Conservation (phyloP, 35 echinoderm and acorn worm species). For the Diadema setosum region DNA sequence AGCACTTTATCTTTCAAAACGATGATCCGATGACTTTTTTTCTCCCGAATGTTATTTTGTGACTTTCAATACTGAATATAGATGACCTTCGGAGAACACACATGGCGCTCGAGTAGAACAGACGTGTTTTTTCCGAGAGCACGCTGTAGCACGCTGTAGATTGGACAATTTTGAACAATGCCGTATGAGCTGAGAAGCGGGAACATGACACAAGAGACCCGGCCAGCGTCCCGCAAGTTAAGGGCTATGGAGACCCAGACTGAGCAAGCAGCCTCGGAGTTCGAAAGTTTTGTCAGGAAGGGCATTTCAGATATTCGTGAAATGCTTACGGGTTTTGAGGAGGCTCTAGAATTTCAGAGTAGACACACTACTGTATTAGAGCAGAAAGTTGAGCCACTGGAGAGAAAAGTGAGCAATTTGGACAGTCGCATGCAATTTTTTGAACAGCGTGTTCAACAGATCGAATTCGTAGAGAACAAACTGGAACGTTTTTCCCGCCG, state of each 20-base stretch:
- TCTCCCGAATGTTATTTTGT: no score
- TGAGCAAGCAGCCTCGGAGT: neutral
- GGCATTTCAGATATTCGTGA: neutral
- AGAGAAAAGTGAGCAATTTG: neutral
- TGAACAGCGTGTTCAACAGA: neutral
- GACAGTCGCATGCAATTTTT: neutral
- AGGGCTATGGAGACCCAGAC: neutral
- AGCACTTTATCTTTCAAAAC: no score
- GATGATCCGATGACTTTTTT: no score
- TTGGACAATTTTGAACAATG: neutral
- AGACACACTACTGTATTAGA: neutral
- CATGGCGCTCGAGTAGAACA: no score
- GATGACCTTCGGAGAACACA: no score
- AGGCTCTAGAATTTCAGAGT: neutral
- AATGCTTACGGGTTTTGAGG: neutral
- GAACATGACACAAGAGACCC: neutral
- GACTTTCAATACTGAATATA: no score
- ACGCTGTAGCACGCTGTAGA: no score
- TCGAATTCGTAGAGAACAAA: neutral
- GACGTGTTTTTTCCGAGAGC: no score
- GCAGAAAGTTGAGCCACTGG: neutral
- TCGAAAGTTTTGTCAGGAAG: neutral
- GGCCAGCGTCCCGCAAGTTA: neutral
- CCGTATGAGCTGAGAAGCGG: neutral
- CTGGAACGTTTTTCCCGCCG: slow-evolving; percentile 30